Evolutionary conservation across 1,140 invertebrate species (phyloP), one percentile per base, ranked within the genome.

Genomic region (Pomacea maculata): DNA sequence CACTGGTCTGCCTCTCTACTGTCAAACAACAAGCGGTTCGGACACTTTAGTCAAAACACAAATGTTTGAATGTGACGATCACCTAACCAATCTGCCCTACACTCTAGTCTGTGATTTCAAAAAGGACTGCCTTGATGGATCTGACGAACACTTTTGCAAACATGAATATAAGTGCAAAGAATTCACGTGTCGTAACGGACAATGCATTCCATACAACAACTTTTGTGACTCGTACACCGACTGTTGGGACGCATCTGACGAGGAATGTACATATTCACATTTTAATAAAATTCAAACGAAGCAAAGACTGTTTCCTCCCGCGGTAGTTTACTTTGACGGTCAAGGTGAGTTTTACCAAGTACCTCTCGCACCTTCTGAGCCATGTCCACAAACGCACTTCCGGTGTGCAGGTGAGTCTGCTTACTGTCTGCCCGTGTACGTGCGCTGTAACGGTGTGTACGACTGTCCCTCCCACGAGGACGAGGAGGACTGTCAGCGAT

Each of bases 51-150:
- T 45, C 15, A 25, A 29, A 15, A 21, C 61, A 15, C 7, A 12
- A 17, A 77, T 77, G 75, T 77, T 67, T 68, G 17, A 2, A 2
- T 77, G 75, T 77, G 75, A 77, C 15, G 55, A 77, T 21, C 19
- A 7, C 10, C n/a, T 6, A 1, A 64, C 5, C n/a, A 67, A 45
- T 4, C 6, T 77, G 17, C 75, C 63, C 6, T 77, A 68, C 75
- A 77, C 34, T 12, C 34, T 77, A 52, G 75, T 77, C 55, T 77
- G 75, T 77, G 75, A 77, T 65, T 77, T 77, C 75, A 63, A 65
- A 54, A 8, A 77, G 21, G 75, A 77, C 75, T 77, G 75, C 45
- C n/a, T n/a, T 4, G 75, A 77, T n/a, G 64, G 63, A 25, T 77
- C 75, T 5, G 75, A 77, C 75, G 75, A 77, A 52, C 45, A n/a